Evolutionary conservation across 2,797 vertebrate genomes (phyloP).

Genomic region (Peromyscus nudipes): DNA sequence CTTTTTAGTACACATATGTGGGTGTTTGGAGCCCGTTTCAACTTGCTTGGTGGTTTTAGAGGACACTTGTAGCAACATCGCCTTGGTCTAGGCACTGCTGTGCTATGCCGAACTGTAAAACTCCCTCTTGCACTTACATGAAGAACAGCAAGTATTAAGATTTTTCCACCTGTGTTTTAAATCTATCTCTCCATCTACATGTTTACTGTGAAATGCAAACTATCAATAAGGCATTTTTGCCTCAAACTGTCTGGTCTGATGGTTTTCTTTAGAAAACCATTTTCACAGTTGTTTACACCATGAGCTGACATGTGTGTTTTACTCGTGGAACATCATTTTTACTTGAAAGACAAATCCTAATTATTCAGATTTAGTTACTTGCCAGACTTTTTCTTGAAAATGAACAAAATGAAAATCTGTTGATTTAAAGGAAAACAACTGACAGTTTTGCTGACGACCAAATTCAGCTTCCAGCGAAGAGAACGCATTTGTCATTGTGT

Average conservation of each 20-base stretch:
- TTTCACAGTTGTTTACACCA: background rate
- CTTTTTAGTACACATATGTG: background rate
- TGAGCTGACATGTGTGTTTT: background rate
- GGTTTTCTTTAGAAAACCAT: background rate
- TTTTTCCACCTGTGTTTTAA: background rate
- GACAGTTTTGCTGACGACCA: constrained; percentile 1
- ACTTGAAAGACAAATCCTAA: background rate
- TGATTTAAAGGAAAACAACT: constrained; percentile 49
- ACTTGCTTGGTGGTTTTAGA: background rate
- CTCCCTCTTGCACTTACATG: background rate
- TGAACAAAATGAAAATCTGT: constrained; percentile 26
- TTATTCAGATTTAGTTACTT: background rate
- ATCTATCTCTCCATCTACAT: background rate
- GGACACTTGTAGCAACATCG: background rate
- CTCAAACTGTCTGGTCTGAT: background rate
- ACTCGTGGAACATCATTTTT: background rate
- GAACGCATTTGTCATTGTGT: background rate
- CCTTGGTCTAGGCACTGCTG: background rate
- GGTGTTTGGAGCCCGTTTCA: background rate
- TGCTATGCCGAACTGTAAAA: background rate
- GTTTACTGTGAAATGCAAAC: background rate
- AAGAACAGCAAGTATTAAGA: background rate
- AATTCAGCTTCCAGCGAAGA: background rate
- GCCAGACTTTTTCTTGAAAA: constrained; percentile 52
- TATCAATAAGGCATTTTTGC: background rate